These are phyloP conservation scores for Coregonus ussuriensis DNA, from an alignment of 2,797 vertebrate species.

Conservation along the genomic window DNA sequence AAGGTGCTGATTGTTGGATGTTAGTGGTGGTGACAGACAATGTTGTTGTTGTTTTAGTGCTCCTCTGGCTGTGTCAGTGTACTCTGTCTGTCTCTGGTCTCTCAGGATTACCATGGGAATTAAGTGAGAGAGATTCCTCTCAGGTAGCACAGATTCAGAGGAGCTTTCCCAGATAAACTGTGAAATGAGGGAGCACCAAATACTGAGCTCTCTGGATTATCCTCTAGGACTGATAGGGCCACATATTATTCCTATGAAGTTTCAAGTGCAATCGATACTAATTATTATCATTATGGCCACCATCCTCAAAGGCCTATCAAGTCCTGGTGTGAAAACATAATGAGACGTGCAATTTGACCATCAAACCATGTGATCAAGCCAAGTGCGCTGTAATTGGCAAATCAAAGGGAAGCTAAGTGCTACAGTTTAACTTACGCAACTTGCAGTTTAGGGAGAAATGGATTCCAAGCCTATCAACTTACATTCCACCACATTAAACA, in stretches of 20 bases:
- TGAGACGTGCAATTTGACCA: slow-evolving; percentile 77
- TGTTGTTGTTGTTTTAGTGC: slow-evolving; percentile 43
- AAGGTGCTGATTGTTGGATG: slow-evolving; percentile 53
- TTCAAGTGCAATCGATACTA: slow-evolving; percentile 66
- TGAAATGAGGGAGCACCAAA: slow-evolving; percentile 64
- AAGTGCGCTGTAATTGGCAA: slow-evolving; percentile 78
- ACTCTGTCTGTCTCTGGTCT: slow-evolving; percentile 56
- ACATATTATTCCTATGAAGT: slow-evolving; percentile 53
- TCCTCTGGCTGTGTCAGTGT: slow-evolving; percentile 55
- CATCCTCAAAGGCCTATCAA: slow-evolving; percentile 77
- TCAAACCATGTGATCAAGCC: slow-evolving; percentile 75
- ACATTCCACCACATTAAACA: slow-evolving; percentile 77
- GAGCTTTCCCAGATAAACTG: slow-evolving; percentile 76
- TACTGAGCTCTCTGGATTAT: slow-evolving; percentile 72
- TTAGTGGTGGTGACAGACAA: slow-evolving; percentile 33
- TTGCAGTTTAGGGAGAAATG: slow-evolving; percentile 57
- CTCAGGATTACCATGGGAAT: slow-evolving; percentile 68
- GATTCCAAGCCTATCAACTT: slow-evolving; percentile 77
- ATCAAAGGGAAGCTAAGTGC: slow-evolving; percentile 79
- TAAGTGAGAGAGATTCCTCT: slow-evolving; percentile 63
- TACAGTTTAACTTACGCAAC: slow-evolving; percentile 71
- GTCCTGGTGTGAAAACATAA: slow-evolving; percentile 74
- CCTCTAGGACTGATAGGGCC: slow-evolving; percentile 30
- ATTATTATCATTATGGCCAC: slow-evolving; percentile 67
- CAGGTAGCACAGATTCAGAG: slow-evolving; percentile 75